Base-by-base conservation (phyloP, 2,797 vertebrate genomes). In the Chromobotia macracanthus region DNA sequence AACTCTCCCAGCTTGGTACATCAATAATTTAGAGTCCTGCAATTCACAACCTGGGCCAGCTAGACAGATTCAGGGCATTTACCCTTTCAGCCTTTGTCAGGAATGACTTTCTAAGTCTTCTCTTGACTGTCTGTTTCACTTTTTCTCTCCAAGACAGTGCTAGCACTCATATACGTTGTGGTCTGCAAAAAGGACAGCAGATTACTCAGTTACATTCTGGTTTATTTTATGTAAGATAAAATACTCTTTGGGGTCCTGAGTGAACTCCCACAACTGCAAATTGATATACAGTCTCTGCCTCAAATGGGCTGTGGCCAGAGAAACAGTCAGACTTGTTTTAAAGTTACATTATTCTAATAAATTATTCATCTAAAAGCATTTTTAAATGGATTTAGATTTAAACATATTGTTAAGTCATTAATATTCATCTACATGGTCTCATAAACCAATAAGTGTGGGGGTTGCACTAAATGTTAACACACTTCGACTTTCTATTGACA, bases 11-110 rank as follows among this genome's bases (percentile, higher is more conserved):
- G 73, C 76, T 80, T 71, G 5, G 80, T 75, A 72, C 77, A 84
- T 86, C 77, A 86, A 86, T 86, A 86, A 86, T 86, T 82, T 78
- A 86, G 61, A 82, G 75, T 51, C 67, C 77, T 64, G 48, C 77
- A 82, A 75, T 82, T 79, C 80, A 82, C 76, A 72, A 78, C 77
- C 79, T 61, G 58, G 72, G 44, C 18, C 55, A 75, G 61, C 46
- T 51, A 73, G 84, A 80, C 82, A 85, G 80, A 85, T 83, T 85
- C 61, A 85, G 84, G 80, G 72, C 80, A 77, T 68, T 50, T 68
- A 80, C 75, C 25, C 23, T 58, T n/a, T n/a, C n/a, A 15, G 38
- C 19, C 58, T 64, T 53, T 79, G 28, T 72, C 46, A 70, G 51
- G 19, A 44, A 66, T 41, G 46, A 50, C 44, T 6, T 28, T 61